Base-by-base conservation (phyloP, 2,113 vertebrate species). In the Dendrocopos noguchii region DNA sequence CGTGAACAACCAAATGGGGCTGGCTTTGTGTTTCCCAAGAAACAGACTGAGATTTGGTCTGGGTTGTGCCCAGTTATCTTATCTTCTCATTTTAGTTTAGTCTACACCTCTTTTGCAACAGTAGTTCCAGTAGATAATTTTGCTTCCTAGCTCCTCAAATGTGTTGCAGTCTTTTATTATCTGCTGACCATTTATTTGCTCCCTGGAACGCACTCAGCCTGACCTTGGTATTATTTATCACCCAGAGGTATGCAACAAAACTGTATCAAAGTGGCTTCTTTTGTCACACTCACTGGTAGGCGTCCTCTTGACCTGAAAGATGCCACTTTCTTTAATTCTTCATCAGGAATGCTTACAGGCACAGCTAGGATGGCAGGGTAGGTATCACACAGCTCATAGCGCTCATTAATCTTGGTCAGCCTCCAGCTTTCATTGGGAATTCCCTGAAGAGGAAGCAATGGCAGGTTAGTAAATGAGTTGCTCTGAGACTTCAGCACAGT, bases 351-450 rank as follows among this genome's bases (percentile, higher is more conserved):
- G 97, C 98, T 99, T 95, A 98, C 98, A 3, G 99, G 99, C 74
- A 99, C 99, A 7, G 98, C 98, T 52, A 99, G 96, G 25, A 98
- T 97, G 31, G 99, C 98, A 55, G 99, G 99, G 87, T 99, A 99
- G 0, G 99, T 99, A 84, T 99, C 99, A 86, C 99, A 99, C 59
- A 99, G 97, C 82, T 99, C 99, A 7, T 99, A 99, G 52, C 98
- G 98, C 76, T 99, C 99, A 3, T 99, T 99, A 64, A 99, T 97
- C 96, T 98, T 99, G 22, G 99, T 98, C 87, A 99, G 86, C 95
- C 99, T 99, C 99, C 99, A 99, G 95, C 99, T 99, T 97, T 99
- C 99, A 74, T 99, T 99, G 9, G 99, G 99, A 93, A 99, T 98
- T 33, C 99, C 99, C 99, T 99, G 15, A 18, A 89, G 29, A 78